Conservation (phyloP, 2,888 invertebrate genomes). For the Proisotoma minuta region DNA sequence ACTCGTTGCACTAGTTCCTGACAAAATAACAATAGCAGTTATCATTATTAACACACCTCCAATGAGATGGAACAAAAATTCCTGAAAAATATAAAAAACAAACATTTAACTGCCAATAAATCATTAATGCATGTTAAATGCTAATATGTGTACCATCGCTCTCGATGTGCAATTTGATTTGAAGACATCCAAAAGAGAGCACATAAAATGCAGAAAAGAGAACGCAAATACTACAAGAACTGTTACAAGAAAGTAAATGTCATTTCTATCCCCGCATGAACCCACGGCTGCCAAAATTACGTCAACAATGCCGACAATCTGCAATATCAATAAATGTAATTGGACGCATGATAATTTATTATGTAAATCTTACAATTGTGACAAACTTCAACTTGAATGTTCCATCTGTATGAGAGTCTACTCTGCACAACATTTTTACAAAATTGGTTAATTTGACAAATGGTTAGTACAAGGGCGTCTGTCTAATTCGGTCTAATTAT, state of each 20-base stretch:
- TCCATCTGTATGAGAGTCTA: slow-evolving; percentile 33
- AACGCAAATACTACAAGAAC: slow-evolving; percentile 31
- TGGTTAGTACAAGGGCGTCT: background rate
- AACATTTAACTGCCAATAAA: too few relatives aligned
- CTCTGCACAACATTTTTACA: slow-evolving; percentile 31
- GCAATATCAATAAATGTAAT: background rate
- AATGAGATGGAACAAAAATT: slow-evolving; percentile 33
- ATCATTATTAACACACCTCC: slow-evolving; percentile 31
- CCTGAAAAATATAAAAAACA: slow-evolving; percentile 24
- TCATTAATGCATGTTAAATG: too few relatives aligned
- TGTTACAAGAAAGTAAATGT: slow-evolving; percentile 33
- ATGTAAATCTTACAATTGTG: slow-evolving; percentile 30
- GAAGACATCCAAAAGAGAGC: slow-evolving; percentile 37
- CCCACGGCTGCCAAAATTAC: slow-evolving; percentile 32
- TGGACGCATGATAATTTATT: too few relatives aligned
- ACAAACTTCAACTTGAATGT: slow-evolving; percentile 34
- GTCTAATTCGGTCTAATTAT: background rate
- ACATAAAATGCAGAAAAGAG: slow-evolving; percentile 32
- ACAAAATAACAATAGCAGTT: slow-evolving; percentile 28
- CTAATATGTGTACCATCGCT: slow-evolving; percentile 33
- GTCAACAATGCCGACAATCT: slow-evolving; percentile 32
- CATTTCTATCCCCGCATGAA: slow-evolving; percentile 32
- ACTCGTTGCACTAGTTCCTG: slow-evolving; percentile 25
- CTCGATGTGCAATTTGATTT: slow-evolving; percentile 36
- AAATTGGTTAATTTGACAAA: background rate